These are phyloP conservation scores for Oryctes rhinoceros DNA, from an alignment of 1,140 invertebrate species.

Conservation along the genomic window DNA sequence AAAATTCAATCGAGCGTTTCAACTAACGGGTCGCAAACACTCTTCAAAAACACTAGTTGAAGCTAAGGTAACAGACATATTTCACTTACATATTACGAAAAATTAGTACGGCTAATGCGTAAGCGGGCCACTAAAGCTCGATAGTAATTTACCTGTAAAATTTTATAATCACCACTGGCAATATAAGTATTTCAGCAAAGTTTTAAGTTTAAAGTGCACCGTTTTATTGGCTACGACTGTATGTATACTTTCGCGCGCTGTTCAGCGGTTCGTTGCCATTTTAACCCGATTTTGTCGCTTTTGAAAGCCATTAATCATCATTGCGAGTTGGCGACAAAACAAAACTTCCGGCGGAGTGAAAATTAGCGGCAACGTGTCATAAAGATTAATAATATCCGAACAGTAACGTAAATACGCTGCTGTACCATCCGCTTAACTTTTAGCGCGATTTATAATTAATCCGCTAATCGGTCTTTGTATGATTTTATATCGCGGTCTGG, in stretches of 20 bases:
- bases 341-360: conserved; percentile 15
- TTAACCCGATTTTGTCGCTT: not conserved
- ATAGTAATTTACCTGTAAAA: not conserved
- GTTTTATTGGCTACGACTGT: not conserved
- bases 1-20: no score
- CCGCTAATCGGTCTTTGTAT: not conserved
- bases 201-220: no score
- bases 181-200: no score
- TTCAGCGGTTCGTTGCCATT: not conserved
- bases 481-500: not conserved
- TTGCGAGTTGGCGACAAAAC: conserved; percentile 10
- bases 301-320: conserved; percentile 17
- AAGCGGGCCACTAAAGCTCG: no score
- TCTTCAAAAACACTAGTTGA: no score
- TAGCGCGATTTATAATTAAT: conserved; percentile 15
- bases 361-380: conserved; percentile 22
- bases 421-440: not conserved
- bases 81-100: no score
- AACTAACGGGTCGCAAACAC: no score
- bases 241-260: not conserved
- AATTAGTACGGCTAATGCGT: no score
- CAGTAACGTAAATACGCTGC: not conserved
- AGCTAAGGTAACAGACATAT: no score
- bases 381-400: conserved; percentile 27
- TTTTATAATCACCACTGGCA: no score